Conservation (phyloP, 2,888 invertebrate genomes). For the Cheilosia vernalis region DNA sequence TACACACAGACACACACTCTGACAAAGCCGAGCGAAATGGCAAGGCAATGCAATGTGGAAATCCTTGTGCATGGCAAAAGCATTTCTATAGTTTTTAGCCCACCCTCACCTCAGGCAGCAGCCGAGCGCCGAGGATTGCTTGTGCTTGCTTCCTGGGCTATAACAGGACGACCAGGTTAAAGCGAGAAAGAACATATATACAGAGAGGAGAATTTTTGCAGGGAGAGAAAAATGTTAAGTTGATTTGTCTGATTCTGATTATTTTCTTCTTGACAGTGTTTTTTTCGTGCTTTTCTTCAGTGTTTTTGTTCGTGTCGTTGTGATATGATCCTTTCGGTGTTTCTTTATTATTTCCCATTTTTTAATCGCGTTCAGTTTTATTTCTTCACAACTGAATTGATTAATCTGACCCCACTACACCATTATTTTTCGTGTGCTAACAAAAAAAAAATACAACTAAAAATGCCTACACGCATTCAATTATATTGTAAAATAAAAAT, state of each 20-base stretch:
- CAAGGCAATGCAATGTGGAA: conserved; percentile 56
- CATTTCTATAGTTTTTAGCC: conserved; percentile 46
- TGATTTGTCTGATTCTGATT: conserved; percentile 73
- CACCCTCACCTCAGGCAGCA: conserved; percentile 64
- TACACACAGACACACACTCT: conserved; percentile 22
- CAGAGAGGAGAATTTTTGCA: conserved; percentile 41
- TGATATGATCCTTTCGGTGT: conserved; percentile 73
- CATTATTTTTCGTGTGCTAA: conserved; percentile 50
- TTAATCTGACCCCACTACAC: conserved; percentile 36
- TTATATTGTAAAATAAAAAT: conserved; percentile 16
- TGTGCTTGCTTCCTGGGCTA: conserved; percentile 20
- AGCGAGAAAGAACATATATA: conserved; percentile 57
- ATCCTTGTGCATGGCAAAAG: conserved; percentile 64
- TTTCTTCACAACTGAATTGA: conserved; percentile 51
- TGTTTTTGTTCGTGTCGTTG: conserved; percentile 73
- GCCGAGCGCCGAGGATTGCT: conserved; percentile 30
- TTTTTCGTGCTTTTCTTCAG: conserved; percentile 54
- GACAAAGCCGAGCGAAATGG: conserved; percentile 53
- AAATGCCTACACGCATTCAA: conserved; percentile 15
- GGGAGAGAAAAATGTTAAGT: conserved; percentile 65
- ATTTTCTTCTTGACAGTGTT: conserved; percentile 62
- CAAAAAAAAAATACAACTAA: conserved; percentile 7
- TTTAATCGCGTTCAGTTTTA: conserved; percentile 62
- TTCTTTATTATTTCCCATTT: conserved; percentile 67
- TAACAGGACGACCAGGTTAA: conserved; percentile 60